Evolutionary conservation across 2,797 vertebrate species (phyloP).

Genomic region (Threskiornis aethiopicus): DNA sequence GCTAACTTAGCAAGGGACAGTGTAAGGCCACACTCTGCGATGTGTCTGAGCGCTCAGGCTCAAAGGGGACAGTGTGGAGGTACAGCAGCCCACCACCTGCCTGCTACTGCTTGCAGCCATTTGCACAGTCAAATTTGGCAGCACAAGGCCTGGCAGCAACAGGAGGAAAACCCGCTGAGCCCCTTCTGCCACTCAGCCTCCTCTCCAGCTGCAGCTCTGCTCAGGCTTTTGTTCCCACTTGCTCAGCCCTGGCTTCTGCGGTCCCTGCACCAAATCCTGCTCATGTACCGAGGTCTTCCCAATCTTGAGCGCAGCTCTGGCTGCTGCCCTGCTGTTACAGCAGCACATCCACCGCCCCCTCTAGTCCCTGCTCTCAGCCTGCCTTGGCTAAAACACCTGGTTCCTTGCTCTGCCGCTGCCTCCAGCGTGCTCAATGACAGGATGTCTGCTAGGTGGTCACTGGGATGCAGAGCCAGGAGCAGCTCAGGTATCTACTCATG

Average conservation of each 20-base stretch:
- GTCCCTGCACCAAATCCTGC: not conserved
- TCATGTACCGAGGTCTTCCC: not conserved
- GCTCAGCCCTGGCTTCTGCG: not conserved
- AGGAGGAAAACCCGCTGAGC: not conserved
- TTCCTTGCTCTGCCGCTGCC: not conserved
- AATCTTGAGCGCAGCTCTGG: not conserved
- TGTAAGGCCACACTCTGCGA: accelerated
- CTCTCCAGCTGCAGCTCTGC: not conserved
- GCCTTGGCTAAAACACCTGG: not conserved
- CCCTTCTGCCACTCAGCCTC: not conserved
- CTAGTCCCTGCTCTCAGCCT: not conserved
- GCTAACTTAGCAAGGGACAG: not conserved
- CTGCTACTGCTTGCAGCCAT: not conserved
- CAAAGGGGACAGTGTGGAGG: accelerated
- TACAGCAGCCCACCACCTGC: not conserved
- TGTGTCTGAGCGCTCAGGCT: accelerated
- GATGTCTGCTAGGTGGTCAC: not conserved
- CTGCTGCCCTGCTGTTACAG: not conserved
- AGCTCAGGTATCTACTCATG: not conserved
- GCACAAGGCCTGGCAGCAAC: accelerated
- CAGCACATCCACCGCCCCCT: not conserved
- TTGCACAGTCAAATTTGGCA: not conserved
- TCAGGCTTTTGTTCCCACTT: not conserved
- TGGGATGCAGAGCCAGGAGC: not conserved
- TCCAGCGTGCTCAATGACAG: accelerated